phyloP scores from a whole-genome alignment of 2,888 invertebrate genomes.

The Leptopilina syphax region DNA sequence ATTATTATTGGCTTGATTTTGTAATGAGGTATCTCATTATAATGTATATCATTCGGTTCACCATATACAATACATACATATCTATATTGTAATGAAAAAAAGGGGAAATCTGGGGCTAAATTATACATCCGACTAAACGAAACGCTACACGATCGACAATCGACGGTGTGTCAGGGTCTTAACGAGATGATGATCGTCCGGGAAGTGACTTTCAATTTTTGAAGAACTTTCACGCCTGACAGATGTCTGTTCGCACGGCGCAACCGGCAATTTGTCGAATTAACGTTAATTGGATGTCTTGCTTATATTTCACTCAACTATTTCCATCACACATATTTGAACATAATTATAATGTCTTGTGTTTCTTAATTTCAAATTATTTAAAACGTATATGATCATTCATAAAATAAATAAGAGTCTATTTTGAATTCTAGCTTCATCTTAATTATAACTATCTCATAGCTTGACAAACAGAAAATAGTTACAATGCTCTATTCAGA shows the following conservation, averaged over 20 bases:
- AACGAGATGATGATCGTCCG: slow-evolving; percentile 60
- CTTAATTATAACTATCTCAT: too few relatives aligned
- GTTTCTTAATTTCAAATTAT: slow-evolving; percentile 4
- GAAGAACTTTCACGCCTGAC: slow-evolving; percentile 58
- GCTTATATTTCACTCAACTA: slow-evolving; percentile 50
- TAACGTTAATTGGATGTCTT: slow-evolving; percentile 68
- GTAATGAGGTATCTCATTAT: slow-evolving; percentile 36
- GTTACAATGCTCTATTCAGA: too few relatives aligned
- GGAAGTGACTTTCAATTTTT: slow-evolving; percentile 66
- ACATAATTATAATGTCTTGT: slow-evolving; percentile 11
- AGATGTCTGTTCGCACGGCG: slow-evolving; percentile 60
- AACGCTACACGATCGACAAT: slow-evolving; percentile 36
- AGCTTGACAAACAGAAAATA: too few relatives aligned
- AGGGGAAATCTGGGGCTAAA: slow-evolving; percentile 23
- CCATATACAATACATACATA: too few relatives aligned
- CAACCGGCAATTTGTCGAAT: slow-evolving; percentile 66
- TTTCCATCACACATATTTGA: slow-evolving; percentile 5
- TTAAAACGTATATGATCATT: background rate
- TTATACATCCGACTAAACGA: slow-evolving; percentile 33
- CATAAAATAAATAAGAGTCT: background rate
- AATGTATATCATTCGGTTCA: slow-evolving; percentile 10
- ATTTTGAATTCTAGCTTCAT: background rate
- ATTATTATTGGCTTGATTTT: slow-evolving; percentile 31
- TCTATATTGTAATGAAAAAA: slow-evolving; percentile 2
- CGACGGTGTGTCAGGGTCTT: slow-evolving; percentile 30